Base-by-base conservation (phyloP, 2,113 vertebrate species). In the Siniperca knerii region DNA sequence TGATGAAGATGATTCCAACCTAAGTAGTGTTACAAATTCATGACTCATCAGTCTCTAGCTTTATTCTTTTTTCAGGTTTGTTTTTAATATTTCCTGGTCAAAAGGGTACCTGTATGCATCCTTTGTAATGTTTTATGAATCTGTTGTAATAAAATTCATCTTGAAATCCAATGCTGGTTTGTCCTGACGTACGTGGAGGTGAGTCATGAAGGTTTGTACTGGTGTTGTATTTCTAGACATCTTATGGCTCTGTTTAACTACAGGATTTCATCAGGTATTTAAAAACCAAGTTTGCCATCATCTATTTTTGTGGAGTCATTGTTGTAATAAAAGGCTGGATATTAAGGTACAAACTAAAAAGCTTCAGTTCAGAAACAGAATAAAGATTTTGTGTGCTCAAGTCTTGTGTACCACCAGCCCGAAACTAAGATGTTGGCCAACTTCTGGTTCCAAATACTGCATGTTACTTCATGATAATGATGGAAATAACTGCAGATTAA, bases 71-170 rank as follows among this genome's bases (percentile, higher is more conserved):
- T 97, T 86, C 96, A 97, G 97, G 96, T 95, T 96, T 96, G 96
- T 95, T 95, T 92, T 89, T 95, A 93, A 81, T 89, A 96, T 96
- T 95, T 95, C 95, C 77, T 95, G 91, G 85, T 92, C 78, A 91
- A 87, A 92, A 93, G 90, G 96, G 94, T 96, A 96, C 95, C 91
- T 97, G 97, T 98, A 96, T 97, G 94, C 96, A 93, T 94, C 96
- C 97, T 97, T 97, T 98, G 98, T 98, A 97, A 95, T 96, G 97
- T 97, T 97, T 97, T 96, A 95, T 97, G 96, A 90, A 91, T 92
- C 94, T 97, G 97, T 98, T 98, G 97, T 98, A 98, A 98, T 98
- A 98, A 98, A 98, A 97, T 93, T 93, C 96, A 94, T 92, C 97
- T 96, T 98, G 97, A 98, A 97, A 96, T 95, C 96, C 94, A 95